Evolutionary conservation across 2,888 invertebrate genomes (phyloP).

Genomic region (Rugalucina vietnamica): DNA sequence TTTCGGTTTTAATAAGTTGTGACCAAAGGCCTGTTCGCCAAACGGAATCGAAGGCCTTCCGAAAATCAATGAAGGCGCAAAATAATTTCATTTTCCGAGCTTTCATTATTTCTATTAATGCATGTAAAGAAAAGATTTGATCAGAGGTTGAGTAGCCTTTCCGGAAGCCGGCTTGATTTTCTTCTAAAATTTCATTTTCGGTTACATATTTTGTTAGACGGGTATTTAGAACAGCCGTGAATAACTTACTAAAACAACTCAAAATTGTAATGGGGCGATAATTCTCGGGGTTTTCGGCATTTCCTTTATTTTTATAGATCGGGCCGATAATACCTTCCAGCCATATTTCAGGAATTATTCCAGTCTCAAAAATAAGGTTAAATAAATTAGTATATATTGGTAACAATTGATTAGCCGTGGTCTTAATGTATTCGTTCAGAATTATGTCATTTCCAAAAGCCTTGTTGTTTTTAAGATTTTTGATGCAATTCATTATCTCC

Average conservation of each 20-base stretch:
- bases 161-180: constrained; percentile 44
- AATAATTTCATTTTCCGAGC: constrained; percentile 32
- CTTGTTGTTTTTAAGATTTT: constrained; percentile 23
- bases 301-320: constrained; percentile 34
- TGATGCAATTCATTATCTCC: constrained; percentile 20
- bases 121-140: constrained; percentile 32
- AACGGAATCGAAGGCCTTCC: constrained; percentile 31
- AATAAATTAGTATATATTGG: not conserved
- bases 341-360: constrained; percentile 26
- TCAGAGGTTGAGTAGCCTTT: constrained; percentile 30
- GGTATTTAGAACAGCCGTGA: too few species aligned
- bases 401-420: not conserved
- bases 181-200: constrained; percentile 13
- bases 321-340: constrained; percentile 29
- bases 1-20: constrained; percentile 5
- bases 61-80: constrained; percentile 29
- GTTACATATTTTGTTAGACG: too few species aligned
- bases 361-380: constrained; percentile 20
- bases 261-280: constrained; percentile 39
- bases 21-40: constrained; percentile 34
- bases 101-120: constrained; percentile 31
- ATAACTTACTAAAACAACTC: constrained; percentile 27
- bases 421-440: constrained; percentile 36
- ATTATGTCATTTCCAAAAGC: constrained; percentile 6
- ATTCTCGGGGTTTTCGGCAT: constrained; percentile 9